A percentile compares a stretch with the other conserved stretches of the same genome.
phyloP scores from a whole-genome alignment of 2,113 vertebrate genomes.

The Zapus hudsonius region DNA sequence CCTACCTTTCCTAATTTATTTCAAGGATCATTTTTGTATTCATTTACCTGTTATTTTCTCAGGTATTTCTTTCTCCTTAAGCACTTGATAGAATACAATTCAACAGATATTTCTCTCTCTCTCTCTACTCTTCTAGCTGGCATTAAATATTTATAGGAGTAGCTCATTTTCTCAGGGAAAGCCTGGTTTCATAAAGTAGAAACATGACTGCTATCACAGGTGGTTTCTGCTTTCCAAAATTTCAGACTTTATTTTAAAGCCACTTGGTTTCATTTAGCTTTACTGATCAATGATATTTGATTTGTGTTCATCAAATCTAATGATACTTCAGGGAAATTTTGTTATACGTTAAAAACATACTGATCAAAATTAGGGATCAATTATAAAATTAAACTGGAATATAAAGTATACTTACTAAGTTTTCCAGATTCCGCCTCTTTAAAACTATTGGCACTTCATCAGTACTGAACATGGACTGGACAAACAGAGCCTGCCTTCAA shows the following conservation, averaged over 20 bases:
- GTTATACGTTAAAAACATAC: not conserved
- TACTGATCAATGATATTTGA: conserved; percentile 23
- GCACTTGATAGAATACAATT: conserved; percentile 16
- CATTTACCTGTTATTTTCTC: not conserved
- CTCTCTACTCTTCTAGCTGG: not conserved
- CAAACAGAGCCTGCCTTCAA: not conserved
- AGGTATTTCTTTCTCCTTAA: not conserved
- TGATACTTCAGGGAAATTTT: not conserved
- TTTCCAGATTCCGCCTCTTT: not conserved
- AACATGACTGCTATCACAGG: not conserved
- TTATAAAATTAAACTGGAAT: not conserved
- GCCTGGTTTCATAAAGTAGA: not conserved
- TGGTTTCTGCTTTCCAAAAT: not conserved
- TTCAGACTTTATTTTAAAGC: conserved; percentile 23
- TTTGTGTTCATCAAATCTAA: conserved; percentile 14
- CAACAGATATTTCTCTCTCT: not conserved
- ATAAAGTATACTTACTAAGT: not conserved
- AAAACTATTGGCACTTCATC: not conserved
- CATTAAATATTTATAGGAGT: conserved; percentile 31
- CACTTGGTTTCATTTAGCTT: not conserved
- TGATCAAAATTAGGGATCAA: not conserved
- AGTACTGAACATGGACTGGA: not conserved
- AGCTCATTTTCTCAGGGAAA: conserved; percentile 11
- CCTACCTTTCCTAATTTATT: not conserved
- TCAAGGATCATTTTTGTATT: conserved; percentile 24